Percentiles rank a stretch among this genome's conserved stretches.
Evolutionary conservation across 1,140 invertebrate species (phyloP).

Genomic region (Zaprionus tsacasi): DNA sequence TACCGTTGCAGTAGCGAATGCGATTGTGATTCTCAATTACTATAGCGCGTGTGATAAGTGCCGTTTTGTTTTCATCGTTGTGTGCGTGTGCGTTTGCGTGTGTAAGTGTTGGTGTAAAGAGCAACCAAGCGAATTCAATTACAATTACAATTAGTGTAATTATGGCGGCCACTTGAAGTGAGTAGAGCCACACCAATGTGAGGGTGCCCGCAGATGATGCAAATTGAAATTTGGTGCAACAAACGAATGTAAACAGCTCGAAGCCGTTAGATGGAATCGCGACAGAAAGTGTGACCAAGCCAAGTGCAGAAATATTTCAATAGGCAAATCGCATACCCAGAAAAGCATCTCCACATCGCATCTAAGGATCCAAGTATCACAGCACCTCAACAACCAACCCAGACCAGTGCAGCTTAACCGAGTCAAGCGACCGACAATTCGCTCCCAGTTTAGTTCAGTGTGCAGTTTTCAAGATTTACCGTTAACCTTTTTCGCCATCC

Average conservation of each 20-base stretch:
- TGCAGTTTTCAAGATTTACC: conserved; percentile 49
- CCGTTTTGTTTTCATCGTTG: conserved; percentile 41
- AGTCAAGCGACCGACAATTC: neutral
- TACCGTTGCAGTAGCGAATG: conserved; percentile 39
- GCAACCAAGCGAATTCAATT: conserved; percentile 75
- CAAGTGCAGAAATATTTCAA: conserved; percentile 61
- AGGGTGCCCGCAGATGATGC: conserved; percentile 70
- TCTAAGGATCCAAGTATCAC: neutral
- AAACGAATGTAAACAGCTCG: conserved; percentile 15
- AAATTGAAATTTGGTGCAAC: conserved; percentile 38
- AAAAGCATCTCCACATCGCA: conserved; percentile 10
- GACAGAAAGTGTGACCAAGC: conserved; percentile 22
- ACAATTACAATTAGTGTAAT: conserved; percentile 71
- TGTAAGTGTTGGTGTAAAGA: conserved; percentile 30
- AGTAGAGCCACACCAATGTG: conserved; percentile 44
- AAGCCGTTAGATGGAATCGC: conserved; percentile 1
- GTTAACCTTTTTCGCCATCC: conserved; percentile 48
- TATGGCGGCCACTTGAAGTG: conserved; percentile 69
- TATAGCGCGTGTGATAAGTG: conserved; percentile 50
- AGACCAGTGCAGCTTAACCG: neutral
- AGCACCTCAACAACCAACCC: no score
- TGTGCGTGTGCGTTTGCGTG: conserved; percentile 31
- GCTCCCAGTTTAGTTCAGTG: neutral
- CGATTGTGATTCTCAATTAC: conserved; percentile 50
- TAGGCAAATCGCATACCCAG: conserved; percentile 47